These are phyloP conservation scores for Escarpia spicata DNA, from an alignment of 2,888 invertebrate genomes.

Conservation along the genomic window DNA sequence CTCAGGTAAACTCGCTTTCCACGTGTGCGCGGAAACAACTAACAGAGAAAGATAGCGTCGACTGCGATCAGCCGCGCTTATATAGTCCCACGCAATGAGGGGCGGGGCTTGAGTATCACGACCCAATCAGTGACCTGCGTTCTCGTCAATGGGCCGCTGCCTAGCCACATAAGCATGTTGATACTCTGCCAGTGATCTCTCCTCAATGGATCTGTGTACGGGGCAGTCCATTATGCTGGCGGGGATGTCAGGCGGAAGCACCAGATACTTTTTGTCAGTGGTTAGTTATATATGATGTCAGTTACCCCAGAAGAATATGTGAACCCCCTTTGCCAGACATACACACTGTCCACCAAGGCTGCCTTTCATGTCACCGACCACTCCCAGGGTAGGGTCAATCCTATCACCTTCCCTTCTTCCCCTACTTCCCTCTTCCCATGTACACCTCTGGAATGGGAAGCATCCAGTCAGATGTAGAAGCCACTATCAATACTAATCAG, in stretches of 20 bases:
- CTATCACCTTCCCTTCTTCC: not conserved
- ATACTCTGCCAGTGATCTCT: not conserved
- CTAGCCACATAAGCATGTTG: not conserved
- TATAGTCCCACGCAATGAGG: not conserved
- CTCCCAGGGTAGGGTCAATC: not conserved
- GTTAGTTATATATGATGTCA: not conserved
- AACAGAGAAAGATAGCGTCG: not conserved
- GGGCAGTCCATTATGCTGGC: not conserved
- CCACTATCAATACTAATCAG: not conserved
- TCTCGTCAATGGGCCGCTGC: not conserved
- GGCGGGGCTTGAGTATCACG: not conserved
- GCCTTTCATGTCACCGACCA: not conserved
- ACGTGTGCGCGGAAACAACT: not conserved
- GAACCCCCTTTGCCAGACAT: not conserved
- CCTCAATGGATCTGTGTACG: not conserved
- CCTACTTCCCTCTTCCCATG: not conserved
- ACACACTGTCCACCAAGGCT: not conserved
- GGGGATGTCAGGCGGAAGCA: not conserved
- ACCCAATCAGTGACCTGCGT: not conserved
- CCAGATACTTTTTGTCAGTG: not conserved
- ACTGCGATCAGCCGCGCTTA: not conserved
- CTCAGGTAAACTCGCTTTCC: not conserved
- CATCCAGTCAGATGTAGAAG: not conserved
- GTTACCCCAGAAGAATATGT: not conserved
- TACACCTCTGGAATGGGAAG: not conserved